Evolutionary conservation across 2,888 invertebrate species (phyloP), one percentile per base, ranked within the genome.

Genomic region (Drosophila glabriapex): DNA sequence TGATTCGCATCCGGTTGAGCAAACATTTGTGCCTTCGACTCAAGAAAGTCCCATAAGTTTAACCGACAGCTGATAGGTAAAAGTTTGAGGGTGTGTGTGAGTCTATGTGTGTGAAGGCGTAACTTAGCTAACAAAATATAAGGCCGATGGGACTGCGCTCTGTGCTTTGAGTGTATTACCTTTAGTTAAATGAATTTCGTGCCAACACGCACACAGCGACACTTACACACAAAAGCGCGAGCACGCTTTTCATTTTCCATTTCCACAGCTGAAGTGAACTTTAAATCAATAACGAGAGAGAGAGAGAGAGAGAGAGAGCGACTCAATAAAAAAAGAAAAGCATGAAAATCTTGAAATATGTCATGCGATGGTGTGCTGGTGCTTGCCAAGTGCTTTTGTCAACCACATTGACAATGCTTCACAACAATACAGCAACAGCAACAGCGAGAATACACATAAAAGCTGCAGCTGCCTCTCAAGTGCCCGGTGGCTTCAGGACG

Each of bases 371-470:
- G 62, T 73, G 71, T 41, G 67, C 43, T 67, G 71, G 37, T 64
- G 76, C 63, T 56, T 71, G 68, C 73, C 85, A 71, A 90, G 85
- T 89, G 85, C 85, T 90, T 88, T 90, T 86, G 85, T 82, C 90
- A 81, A 80, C 72, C 83, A 78, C 90, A 88, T 81, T 88, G 89
- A 83, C 85, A 90, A 88, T 78, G 71, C 83, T 73, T 73, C 71
- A 83, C 69, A 65, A 68, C 75, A 78, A 62, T 69, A 69, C 71
- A 65, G 39, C 58, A 82, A 68, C 77, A 76, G 52, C 69, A 76
- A 55, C 69, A 58, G 58, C 62, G 49, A 33, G 63, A 73, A 69
- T 55, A 62, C 31, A 49, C 63, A 77, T 55, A 66, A 74, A 63
- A 69, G 76, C 68, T 78, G 69, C 78, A 82, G 75, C 75, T 72